Base-by-base conservation (phyloP, 2,797 vertebrate species). In the Caiman crocodilus region DNA sequence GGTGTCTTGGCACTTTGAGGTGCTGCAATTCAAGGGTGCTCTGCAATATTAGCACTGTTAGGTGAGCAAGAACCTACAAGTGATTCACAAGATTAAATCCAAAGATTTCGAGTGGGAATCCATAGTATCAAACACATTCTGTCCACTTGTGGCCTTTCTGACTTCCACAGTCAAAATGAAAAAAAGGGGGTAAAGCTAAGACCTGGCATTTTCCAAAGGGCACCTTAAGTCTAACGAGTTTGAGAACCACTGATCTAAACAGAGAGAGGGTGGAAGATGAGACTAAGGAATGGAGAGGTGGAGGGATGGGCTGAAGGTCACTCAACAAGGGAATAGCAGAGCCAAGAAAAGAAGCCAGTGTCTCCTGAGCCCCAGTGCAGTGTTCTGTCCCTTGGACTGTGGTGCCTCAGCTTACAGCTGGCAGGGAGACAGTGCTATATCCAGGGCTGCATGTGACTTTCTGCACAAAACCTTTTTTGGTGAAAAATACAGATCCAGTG, bases 401-500 rank as follows among this genome's bases (percentile, higher is more conserved):
- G 65, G 17, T 35, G 65, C 12, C 17, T 69, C 30, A 32, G 30
- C 11, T 4, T 15, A 67, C 30, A 15, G 35, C 3, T 3, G 8
- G 69, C 64, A 75, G 21, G 5, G 7, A 0, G 1, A 13, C 55
- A 65, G 85, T 32, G 58, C 30, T 32, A 82, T 20, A 56, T 14
- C 26, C 25, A 5, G 60, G 14, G 23, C 8, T 20, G 18, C 7
- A 7, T 17, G 59, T 17, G 18, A 83, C 55, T 21, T 60, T 7
- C 15, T 15, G 5, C 55, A 64, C 57, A 16, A 78, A 59, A 61
- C 55, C 14, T 10, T 8, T 50, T 2, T 5, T 17, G 13, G 23
- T 1, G 2, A 89, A 59, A 18, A 35, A 13, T 2, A 1, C 0
- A 0, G 57, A 87, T 60, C 17, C 14, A 58, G 79, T 1, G 1